phyloP scores from a whole-genome alignment of 2,113 vertebrate genomes.

The Arvicanthis niloticus region DNA sequence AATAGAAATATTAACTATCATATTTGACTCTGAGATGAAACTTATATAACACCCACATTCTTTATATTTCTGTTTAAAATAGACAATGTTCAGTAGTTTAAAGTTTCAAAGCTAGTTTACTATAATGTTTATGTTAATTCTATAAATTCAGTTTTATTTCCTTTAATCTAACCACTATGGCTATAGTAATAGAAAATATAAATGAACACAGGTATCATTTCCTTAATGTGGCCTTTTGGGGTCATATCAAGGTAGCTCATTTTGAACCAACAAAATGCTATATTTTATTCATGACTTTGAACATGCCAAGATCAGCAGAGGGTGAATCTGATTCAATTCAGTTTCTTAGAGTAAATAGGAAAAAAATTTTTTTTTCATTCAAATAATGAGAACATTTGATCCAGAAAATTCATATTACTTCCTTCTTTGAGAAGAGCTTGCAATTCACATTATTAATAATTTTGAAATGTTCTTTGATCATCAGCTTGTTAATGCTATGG shows the following conservation, averaged over 20 bases:
- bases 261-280: slow-evolving; percentile 4
- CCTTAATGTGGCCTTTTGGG: not conserved
- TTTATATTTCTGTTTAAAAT: slow-evolving; percentile 33
- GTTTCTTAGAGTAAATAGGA: slow-evolving; percentile 47
- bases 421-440: not conserved
- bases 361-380: slow-evolving; percentile 60
- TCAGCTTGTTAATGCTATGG: slow-evolving; percentile 26
- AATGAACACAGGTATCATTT: not conserved
- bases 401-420: slow-evolving; percentile 14
- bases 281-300: slow-evolving; percentile 71
- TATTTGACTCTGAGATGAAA: not conserved
- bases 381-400: slow-evolving; percentile 53
- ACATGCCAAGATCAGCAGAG: slow-evolving; percentile 58
- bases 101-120: not conserved
- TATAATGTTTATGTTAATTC: slow-evolving; percentile 18
- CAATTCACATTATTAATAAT: not conserved
- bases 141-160: not conserved
- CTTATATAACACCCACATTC: not conserved
- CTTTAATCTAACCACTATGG: not conserved
- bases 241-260: slow-evolving; percentile 10
- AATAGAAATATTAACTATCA: not conserved
- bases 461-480: slow-evolving; percentile 19
- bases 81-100: not conserved
- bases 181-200: slow-evolving; percentile 3
- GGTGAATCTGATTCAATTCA: slow-evolving; percentile 44